A percentile compares a stretch with the other conserved stretches of the same genome.
Conservation (phyloP, 2,797 vertebrate species). For the Amazona finschi region DNA sequence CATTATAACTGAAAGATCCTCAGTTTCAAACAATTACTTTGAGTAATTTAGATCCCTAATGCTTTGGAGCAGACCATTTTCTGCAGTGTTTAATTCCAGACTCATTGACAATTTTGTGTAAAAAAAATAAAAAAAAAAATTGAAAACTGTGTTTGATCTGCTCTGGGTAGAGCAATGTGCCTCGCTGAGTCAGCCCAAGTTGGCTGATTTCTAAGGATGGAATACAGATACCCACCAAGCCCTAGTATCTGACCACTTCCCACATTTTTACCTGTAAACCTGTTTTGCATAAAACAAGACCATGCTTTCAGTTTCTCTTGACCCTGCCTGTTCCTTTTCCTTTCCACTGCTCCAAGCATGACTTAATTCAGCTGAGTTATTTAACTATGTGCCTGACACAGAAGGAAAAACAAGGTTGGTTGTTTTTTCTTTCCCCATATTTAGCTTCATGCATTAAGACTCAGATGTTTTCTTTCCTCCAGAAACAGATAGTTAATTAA, state of each 20-base stretch:
- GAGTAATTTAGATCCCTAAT: neutral
- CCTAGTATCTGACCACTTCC: neutral
- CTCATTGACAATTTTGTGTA: neutral
- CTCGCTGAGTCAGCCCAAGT: neutral
- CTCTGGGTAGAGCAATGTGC: neutral
- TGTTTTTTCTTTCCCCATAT: neutral
- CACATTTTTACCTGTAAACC: neutral
- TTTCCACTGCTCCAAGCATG: neutral
- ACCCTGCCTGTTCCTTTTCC: neutral
- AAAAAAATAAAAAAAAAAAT: neutral
- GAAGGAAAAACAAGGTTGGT: neutral
- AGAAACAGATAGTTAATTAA: neutral
- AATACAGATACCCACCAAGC: neutral
- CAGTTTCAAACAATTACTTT: neutral
- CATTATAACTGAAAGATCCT: neutral
- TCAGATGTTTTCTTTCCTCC: neutral
- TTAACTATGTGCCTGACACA: neutral
- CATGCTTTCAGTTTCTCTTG: neutral
- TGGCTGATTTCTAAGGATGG: neutral
- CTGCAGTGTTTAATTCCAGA: neutral
- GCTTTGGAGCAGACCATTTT: neutral
- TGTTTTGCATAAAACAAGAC: neutral
- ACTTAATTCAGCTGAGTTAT: neutral
- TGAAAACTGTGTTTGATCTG: neutral
- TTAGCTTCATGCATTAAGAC: neutral